Evolutionary conservation across 2,888 invertebrate genomes (phyloP).

Genomic region (Drosophila anomelani): DNA sequence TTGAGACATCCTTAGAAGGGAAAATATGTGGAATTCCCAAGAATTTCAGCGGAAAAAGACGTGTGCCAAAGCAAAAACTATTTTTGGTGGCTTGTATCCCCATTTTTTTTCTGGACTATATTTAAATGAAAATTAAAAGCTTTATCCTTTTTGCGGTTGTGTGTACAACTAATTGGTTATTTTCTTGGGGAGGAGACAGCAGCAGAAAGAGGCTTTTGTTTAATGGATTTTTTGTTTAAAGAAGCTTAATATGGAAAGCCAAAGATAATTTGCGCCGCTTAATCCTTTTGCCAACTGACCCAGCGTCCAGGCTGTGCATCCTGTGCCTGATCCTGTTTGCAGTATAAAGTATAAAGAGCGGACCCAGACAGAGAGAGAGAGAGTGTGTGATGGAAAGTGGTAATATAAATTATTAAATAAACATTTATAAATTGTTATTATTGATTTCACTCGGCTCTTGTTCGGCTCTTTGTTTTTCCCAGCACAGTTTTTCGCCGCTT

Average conservation of each 20-base stretch:
- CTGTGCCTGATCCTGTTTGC: not conserved
- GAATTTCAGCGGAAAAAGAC: not conserved
- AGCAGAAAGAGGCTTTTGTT: not conserved
- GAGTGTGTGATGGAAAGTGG: slow-evolving; percentile 22
- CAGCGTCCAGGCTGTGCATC: not conserved
- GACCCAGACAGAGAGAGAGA: not conserved
- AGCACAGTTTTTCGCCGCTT: not conserved
- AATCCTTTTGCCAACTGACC: slow-evolving; percentile 32
- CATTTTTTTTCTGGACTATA: not conserved
- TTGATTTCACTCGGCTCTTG: slow-evolving; percentile 41
- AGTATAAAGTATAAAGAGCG: not conserved
- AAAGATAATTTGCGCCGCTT: slow-evolving; percentile 28
- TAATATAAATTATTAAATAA: slow-evolving; percentile 53
- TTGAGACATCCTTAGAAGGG: not conserved
- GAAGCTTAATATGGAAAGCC: slow-evolving; percentile 24
- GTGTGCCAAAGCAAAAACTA: not conserved
- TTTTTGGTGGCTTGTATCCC: not conserved
- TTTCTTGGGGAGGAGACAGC: not conserved
- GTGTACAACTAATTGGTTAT: slow-evolving; percentile 20
- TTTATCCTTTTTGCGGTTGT: slow-evolving; percentile 8
- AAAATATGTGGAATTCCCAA: not conserved
- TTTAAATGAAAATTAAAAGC: slow-evolving; percentile 2
- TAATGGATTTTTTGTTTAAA: slow-evolving; percentile 22
- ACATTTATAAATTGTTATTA: slow-evolving; percentile 53
- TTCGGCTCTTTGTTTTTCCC: not conserved